A percentile compares a stretch with the other conserved stretches of the same genome.
Conservation (phyloP, 1,140 invertebrate species). For the Archegozetes longisetosus region DNA sequence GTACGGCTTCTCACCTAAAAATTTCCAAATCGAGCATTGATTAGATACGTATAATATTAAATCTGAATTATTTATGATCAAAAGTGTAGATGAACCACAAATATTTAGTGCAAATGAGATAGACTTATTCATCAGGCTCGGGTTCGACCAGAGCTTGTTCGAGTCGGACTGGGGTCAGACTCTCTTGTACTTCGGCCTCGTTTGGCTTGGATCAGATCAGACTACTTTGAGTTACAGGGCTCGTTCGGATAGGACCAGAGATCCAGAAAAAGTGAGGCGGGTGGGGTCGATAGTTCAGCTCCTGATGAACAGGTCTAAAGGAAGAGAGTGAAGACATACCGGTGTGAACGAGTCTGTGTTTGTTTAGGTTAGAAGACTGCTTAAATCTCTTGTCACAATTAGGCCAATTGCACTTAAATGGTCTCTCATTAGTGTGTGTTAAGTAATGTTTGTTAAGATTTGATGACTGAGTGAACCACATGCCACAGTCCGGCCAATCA, state of each 20-base stretch:
- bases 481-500: conserved; percentile 12
- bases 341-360: conserved; percentile 25
- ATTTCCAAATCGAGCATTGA: background rate
- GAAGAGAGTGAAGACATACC: conserved; percentile 16
- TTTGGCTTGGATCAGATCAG: too few species aligned
- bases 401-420: conserved; percentile 22
- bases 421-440: conserved; percentile 16
- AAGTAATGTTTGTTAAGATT: conserved; percentile 13
- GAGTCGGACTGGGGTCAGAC: too few species aligned
- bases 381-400: conserved; percentile 29
- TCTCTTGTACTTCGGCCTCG: too few species aligned
- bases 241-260: too few species aligned
- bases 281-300: too few species aligned
- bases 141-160: too few species aligned
- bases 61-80: too few species aligned
- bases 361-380: conserved; percentile 25
- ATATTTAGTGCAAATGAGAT: too few species aligned
- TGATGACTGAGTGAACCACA: conserved; percentile 12
- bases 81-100: too few species aligned
- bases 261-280: too few species aligned
- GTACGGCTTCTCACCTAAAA: conserved; percentile 27
- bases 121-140: too few species aligned
- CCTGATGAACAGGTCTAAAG: background rate
- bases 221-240: too few species aligned
- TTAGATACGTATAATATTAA: background rate